Conservation (phyloP, 2,888 invertebrate genomes). For the Temnothorax unifasciatus region DNA sequence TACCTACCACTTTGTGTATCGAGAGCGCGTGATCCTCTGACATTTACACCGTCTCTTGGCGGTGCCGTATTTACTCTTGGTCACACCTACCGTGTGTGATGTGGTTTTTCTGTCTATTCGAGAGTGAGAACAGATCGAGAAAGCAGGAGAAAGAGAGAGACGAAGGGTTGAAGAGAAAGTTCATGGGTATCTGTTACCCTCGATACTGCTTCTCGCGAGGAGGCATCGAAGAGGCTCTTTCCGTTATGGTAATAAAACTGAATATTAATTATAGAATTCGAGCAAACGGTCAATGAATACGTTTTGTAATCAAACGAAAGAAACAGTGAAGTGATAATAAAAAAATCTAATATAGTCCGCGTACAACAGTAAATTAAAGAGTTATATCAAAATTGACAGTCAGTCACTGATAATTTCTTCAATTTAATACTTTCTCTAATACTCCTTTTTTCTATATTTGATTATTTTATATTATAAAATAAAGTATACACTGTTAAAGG, state of each 20-base stretch:
- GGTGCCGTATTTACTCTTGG: conserved; percentile 31
- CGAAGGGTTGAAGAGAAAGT: conserved; percentile 11
- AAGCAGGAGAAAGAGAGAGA: neutral
- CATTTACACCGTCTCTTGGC: conserved; percentile 35
- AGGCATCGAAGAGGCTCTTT: conserved; percentile 21
- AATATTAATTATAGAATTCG: neutral
- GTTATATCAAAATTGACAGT: neutral
- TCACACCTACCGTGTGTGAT: conserved; percentile 15
- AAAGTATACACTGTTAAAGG: too few relatives aligned
- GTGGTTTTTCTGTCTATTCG: conserved; percentile 30
- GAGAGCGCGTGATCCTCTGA: conserved; percentile 47
- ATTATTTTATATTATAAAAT: neutral
- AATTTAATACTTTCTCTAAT: neutral
- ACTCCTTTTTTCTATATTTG: neutral
- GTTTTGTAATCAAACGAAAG: neutral
- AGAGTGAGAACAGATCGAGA: conserved; percentile 38
- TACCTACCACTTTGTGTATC: neutral
- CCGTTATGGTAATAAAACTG: conserved; percentile 9
- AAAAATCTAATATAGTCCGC: neutral
- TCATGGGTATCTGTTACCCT: conserved; percentile 41
- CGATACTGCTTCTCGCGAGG: conserved; percentile 20
- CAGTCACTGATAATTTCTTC: neutral
- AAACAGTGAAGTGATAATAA: neutral
- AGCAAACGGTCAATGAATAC: neutral
- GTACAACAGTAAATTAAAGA: neutral